phyloP scores from a whole-genome alignment of 2,113 vertebrate genomes.

The Pleuronectes platessa region DNA sequence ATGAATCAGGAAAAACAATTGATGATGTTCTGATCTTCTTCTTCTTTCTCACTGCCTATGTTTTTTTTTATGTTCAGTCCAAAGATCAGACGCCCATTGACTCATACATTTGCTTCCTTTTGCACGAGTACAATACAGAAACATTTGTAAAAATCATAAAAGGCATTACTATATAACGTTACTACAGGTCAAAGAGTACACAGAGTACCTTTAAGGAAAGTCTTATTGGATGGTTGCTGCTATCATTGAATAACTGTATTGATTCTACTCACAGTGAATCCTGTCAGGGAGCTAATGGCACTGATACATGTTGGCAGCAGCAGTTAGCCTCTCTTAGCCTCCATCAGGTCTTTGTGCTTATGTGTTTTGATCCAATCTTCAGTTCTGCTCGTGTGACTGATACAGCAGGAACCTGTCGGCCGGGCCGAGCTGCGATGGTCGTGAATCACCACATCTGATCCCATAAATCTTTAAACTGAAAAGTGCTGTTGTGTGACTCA shows the following conservation, averaged over 20 bases:
- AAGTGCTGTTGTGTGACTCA: conserved; percentile 5
- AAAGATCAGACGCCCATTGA: no score
- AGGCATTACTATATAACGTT: not conserved
- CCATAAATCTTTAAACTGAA: conserved; percentile 29
- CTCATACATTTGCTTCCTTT: no score
- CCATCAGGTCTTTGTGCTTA: not conserved
- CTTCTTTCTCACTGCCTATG: no score
- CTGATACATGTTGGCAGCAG: conserved; percentile 9
- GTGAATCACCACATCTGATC: conserved; percentile 36
- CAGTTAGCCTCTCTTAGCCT: not conserved
- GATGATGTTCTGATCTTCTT: no score
- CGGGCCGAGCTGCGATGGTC: not conserved
- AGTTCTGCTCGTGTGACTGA: conserved; percentile 29
- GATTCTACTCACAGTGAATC: not conserved
- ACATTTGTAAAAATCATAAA: not conserved
- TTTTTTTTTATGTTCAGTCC: no score
- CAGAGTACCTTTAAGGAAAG: not conserved
- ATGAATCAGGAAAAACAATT: no score
- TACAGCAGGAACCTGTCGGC: conserved; percentile 17
- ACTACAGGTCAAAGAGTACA: not conserved
- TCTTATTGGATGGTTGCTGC: conserved; percentile 8
- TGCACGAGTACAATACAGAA: not conserved
- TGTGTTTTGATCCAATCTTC: conserved; percentile 19
- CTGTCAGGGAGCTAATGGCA: not conserved
- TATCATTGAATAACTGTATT: not conserved